Evolutionary conservation across 2,113 vertebrate genomes (phyloP), one percentile per base, ranked within the genome.

Genomic region (Gnathonemus longibarbis): DNA sequence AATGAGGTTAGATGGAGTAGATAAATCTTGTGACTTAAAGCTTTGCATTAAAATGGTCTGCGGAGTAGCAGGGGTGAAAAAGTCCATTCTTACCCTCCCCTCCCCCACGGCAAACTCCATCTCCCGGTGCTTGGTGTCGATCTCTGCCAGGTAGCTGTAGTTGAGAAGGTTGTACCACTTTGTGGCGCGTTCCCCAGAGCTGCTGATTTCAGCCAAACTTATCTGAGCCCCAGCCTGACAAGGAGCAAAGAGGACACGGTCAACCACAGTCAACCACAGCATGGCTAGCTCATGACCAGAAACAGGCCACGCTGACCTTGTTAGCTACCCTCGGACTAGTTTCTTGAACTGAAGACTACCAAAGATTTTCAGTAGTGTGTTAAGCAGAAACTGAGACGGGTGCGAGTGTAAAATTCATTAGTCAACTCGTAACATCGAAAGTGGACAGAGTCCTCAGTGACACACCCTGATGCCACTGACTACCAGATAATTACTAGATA

Each of bases 141-240:
- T 95, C 77, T 97, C 96, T 74, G 97, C 94, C 92, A 97, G 94
- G 93, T 96, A 96, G 93, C 95, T 94, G 7, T 95, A 96, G 93
- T 95, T 97, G 89, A 99, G 97, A 83, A 99, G 97, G 94, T 99
- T 99, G 94, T 98, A 99, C 97, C 98, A 99, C 89, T 96, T 96
- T 5, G 95, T 96, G 88, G 95, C 95, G 92, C 96, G 95, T 91
- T 98, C 98, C 91, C 97, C 97, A 0, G 96, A 96, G 91, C 94
- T 96, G 92, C 95, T 95, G 88, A 97, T 94, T 80, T 99, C 98
- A 42, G 98, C 98, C 93, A 99, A 94, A 92, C 97, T 99, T 94
- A 99, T 97, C 95, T 99, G 98, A 90, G 98, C 97, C 1, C 98
- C 98, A 19, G 97, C 98, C 98, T 99, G 90, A 4, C 89, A 89